These are phyloP conservation scores for Campaea margaritaria DNA, from an alignment of 2,888 invertebrate genomes.

Conservation along the genomic window DNA sequence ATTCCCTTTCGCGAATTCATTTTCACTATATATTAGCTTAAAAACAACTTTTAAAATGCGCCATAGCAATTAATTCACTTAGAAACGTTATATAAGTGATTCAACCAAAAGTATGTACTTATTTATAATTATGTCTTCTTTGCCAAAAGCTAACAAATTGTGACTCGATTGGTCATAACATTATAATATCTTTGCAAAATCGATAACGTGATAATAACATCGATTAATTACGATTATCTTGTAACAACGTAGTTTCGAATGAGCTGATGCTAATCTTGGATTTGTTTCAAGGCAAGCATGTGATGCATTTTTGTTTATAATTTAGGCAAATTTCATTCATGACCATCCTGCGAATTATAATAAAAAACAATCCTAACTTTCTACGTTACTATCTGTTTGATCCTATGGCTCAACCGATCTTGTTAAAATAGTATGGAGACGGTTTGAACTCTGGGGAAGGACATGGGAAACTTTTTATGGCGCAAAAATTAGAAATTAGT, in stretches of 20 bases:
- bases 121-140: too few species aligned
- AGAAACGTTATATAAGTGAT: too few species aligned
- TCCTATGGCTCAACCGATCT: too few species aligned
- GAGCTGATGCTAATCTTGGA: slow-evolving; percentile 12
- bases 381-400: too few species aligned
- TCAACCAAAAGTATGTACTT: too few species aligned
- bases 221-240: slow-evolving; percentile 18
- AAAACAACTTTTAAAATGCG: slow-evolving; percentile 1
- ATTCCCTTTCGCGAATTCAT: slow-evolving; percentile 45
- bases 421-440: too few species aligned
- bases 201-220: slow-evolving; percentile 11
- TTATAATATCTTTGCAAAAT: slow-evolving; percentile 1
- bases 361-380: too few species aligned
- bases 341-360: too few species aligned
- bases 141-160: not conserved
- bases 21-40: slow-evolving; percentile 19
- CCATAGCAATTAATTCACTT: not conserved
- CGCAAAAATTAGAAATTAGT: too few species aligned
- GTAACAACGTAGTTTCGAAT: slow-evolving; percentile 11
- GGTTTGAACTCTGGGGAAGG: too few species aligned
- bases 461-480: too few species aligned
- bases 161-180: not conserved
- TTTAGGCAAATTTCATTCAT: not conserved
- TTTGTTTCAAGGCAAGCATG: slow-evolving; percentile 16
- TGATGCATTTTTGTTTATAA: slow-evolving; percentile 6